Evolutionary conservation across 2,797 vertebrate genomes (phyloP).

Genomic region (Acipenser ruthenus): DNA sequence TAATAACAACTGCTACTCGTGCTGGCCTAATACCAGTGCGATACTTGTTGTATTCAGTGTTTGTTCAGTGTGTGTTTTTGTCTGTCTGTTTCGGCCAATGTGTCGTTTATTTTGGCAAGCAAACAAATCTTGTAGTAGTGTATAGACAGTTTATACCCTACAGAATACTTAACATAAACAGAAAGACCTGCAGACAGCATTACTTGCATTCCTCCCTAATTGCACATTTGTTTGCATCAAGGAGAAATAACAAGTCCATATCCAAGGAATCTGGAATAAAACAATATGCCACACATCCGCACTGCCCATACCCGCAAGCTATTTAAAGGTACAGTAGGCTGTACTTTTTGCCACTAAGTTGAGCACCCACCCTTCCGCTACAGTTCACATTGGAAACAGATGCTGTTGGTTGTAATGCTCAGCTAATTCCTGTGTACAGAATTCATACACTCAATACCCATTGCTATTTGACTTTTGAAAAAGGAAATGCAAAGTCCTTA

Average conservation of each 20-base stretch:
- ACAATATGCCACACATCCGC: conserved; percentile 42
- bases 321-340: conserved; percentile 42
- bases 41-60: no score
- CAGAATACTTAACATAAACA: conserved; percentile 46
- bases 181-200: conserved; percentile 25
- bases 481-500: conserved; percentile 32
- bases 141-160: conserved; percentile 46
- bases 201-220: conserved; percentile 41
- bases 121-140: not conserved
- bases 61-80: no score
- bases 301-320: conserved; percentile 40
- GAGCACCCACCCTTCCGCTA: conserved; percentile 39
- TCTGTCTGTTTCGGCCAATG: no score
- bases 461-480: conserved; percentile 68
- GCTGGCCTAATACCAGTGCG: no score
- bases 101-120: no score
- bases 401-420: conserved; percentile 68
- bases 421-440: conserved; percentile 73
- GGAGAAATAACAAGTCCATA: conserved; percentile 37
- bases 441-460: conserved; percentile 63
- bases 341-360: conserved; percentile 38
- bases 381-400: conserved; percentile 51
- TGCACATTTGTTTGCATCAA: conserved; percentile 43
- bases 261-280: conserved; percentile 41
- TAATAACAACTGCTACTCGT: no score